phyloP scores from a whole-genome alignment of 2,888 invertebrate genomes.

The Litoditis marina region DNA sequence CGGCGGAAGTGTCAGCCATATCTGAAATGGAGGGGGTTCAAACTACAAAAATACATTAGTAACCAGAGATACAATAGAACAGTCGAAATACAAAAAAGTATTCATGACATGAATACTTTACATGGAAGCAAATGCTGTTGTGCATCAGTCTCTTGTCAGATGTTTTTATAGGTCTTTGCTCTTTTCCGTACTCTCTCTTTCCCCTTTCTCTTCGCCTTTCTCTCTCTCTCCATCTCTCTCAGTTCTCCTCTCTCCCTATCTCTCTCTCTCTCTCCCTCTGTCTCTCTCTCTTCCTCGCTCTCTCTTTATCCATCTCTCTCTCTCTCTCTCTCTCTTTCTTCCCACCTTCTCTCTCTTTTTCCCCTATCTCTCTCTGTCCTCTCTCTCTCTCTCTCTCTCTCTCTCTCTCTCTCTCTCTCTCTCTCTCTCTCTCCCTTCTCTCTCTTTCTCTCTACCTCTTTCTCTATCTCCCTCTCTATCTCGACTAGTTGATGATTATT shows the following conservation, averaged over 20 bases:
- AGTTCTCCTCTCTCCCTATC: too few relatives aligned
- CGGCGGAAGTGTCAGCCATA: constrained; percentile 15
- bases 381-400: neutral
- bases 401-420: neutral
- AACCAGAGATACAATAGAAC: neutral
- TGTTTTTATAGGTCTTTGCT: too few relatives aligned
- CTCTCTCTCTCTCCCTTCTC: neutral
- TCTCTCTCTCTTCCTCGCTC: neutral
- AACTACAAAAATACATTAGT: neutral
- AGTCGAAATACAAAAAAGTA: too few relatives aligned
- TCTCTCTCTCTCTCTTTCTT: neutral
- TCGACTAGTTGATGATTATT: too few relatives aligned
- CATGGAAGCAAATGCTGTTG: too few relatives aligned
- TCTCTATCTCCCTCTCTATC: neutral
- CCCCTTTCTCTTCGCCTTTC: too few relatives aligned
- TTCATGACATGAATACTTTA: too few relatives aligned
- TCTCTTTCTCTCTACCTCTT: neutral
- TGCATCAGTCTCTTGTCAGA: too few relatives aligned
- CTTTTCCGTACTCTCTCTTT: too few relatives aligned
- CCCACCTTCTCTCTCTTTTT: neutral
- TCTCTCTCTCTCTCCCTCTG: too few relatives aligned
- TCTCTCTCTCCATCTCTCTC: too few relatives aligned
- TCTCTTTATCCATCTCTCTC: neutral
- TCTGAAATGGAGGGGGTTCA: constrained; percentile 4
- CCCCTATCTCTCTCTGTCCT: neutral